Conservation (phyloP, 2,113 vertebrate species). For the Dipodomys ordii region DNA sequence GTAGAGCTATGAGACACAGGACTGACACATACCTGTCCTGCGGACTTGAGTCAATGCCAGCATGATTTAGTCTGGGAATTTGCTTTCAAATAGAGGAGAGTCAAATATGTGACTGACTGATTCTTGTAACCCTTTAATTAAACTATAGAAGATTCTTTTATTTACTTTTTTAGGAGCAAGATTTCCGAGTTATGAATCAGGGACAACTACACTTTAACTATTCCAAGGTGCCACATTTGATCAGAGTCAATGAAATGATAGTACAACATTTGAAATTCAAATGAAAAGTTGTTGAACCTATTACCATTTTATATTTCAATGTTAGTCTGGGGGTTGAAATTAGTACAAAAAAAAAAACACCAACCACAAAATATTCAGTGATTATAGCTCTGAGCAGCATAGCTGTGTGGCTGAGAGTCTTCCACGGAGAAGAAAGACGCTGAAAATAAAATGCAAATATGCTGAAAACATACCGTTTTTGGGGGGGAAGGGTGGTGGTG, state of each 20-base stretch:
- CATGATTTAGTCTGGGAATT: not conserved
- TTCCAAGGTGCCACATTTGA: not conserved
- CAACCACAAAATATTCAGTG: not conserved
- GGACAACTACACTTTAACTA: not conserved
- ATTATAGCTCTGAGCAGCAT: not conserved
- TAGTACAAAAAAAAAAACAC: conserved; percentile 31
- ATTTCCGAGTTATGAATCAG: not conserved
- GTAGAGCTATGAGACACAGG: not conserved
- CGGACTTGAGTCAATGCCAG: not conserved
- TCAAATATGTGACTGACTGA: not conserved
- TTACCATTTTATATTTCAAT: not conserved
- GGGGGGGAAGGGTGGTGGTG: no score
- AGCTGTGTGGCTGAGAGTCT: not conserved
- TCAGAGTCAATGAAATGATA: conserved; percentile 7
- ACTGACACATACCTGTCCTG: not conserved
- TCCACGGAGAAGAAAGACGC: not conserved
- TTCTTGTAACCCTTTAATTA: conserved; percentile 14
- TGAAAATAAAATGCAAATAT: not conserved
- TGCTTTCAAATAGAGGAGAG: not conserved
- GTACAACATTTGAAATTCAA: not conserved
- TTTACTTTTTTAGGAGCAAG: conserved; percentile 7
- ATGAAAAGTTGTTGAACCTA: not conserved
- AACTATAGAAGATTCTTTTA: not conserved
- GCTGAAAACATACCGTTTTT: not conserved
- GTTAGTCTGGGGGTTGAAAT: conserved; percentile 6